Percentiles rank a stretch among this genome's conserved stretches.
Conservation (phyloP, 2,113 vertebrate genomes). For the Amphilophus citrinellus region DNA sequence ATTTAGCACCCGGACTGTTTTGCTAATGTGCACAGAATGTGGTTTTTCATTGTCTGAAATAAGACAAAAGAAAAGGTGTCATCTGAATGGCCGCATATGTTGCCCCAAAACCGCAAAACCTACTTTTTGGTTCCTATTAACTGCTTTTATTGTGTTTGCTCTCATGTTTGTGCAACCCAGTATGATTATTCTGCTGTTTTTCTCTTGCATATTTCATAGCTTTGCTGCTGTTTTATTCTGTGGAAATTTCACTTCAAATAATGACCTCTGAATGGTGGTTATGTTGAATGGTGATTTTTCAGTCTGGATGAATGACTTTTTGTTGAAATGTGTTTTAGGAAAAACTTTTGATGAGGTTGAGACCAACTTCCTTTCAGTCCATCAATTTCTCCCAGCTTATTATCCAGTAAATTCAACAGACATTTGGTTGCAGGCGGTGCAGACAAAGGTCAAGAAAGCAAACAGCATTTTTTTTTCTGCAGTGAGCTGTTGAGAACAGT, state of each 20-base stretch:
- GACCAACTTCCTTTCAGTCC: slow-evolving; percentile 12
- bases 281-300: slow-evolving; percentile 21
- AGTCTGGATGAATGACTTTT: slow-evolving; percentile 24
- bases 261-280: not conserved
- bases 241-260: slow-evolving; percentile 2
- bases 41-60: too few relatives aligned
- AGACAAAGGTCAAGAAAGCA: slow-evolving; percentile 71
- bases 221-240: not conserved
- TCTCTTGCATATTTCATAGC: not conserved
- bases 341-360: slow-evolving; percentile 35
- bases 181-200: not conserved
- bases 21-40: too few relatives aligned
- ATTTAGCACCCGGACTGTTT: not conserved
- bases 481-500: slow-evolving; percentile 61
- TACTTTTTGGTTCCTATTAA: not conserved
- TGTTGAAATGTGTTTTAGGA: slow-evolving; percentile 5
- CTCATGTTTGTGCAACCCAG: not conserved
- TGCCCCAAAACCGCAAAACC: not conserved
- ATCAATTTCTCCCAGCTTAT: slow-evolving; percentile 36
- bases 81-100: not conserved
- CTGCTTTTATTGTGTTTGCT: not conserved
- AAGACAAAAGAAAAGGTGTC: not conserved
- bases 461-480: slow-evolving; percentile 51
- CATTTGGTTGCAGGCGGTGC: slow-evolving; percentile 49
- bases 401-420: slow-evolving; percentile 51